A percentile compares a stretch with the other conserved stretches of the same genome.
phyloP scores from a whole-genome alignment of 2,888 invertebrate species.

The Plagiodera versicolora region DNA sequence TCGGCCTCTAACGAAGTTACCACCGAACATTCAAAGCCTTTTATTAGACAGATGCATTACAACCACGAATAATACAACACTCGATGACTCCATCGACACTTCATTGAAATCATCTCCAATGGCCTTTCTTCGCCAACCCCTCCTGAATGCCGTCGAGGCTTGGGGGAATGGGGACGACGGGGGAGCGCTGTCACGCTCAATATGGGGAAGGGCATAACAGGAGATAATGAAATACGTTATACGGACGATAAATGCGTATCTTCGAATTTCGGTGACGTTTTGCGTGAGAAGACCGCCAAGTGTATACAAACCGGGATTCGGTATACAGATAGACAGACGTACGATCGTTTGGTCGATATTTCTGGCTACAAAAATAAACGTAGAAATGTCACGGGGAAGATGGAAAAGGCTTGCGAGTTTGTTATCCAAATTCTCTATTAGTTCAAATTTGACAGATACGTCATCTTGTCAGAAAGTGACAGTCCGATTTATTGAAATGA shows the following conservation, averaged over 20 bases:
- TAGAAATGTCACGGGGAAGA: too few species aligned
- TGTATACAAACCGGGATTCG: background rate
- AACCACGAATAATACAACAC: slow-evolving; percentile 8
- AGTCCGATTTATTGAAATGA: too few species aligned
- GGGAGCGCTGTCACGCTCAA: slow-evolving; percentile 10
- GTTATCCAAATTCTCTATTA: too few species aligned
- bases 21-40: background rate
- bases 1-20: background rate
- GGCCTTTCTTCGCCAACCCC: slow-evolving; percentile 9
- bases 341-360: background rate
- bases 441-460: too few species aligned
- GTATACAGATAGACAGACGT: background rate
- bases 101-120: slow-evolving; percentile 14
- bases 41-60: slow-evolving; percentile 14
- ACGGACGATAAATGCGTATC: slow-evolving; percentile 10
- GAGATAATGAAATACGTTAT: slow-evolving; percentile 9
- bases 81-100: slow-evolving; percentile 8
- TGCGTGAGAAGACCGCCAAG: background rate
- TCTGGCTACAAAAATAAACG: too few species aligned
- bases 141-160: background rate
- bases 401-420: too few species aligned
- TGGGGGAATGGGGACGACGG: background rate
- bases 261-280: slow-evolving; percentile 4
- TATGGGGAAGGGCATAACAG: slow-evolving; percentile 9
- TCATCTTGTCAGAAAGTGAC: too few species aligned